These are phyloP conservation scores for Aromia moschata DNA, from an alignment of 2,888 invertebrate genomes.

Conservation along the genomic window DNA sequence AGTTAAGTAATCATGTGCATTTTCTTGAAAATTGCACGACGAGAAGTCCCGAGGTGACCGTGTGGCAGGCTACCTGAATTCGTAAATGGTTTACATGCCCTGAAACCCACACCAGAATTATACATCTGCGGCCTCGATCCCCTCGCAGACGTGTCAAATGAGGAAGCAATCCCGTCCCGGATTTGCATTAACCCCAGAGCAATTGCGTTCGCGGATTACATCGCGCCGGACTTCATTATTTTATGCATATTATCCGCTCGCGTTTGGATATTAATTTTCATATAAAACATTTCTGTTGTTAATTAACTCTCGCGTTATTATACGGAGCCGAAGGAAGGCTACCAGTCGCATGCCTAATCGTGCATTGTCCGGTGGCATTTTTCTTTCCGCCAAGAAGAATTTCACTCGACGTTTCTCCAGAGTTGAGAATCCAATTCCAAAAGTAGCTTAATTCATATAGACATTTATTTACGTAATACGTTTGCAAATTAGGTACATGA, in stretches of 20 bases:
- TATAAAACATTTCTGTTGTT: constrained; percentile 27
- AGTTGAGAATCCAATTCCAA: no score
- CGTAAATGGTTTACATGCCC: constrained; percentile 45
- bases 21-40: constrained; percentile 50
- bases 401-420: no score
- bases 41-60: constrained; percentile 47
- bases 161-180: constrained; percentile 47
- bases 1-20: constrained; percentile 55
- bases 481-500: no score
- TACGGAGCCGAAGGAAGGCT: background rate
- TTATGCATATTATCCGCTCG: constrained; percentile 47
- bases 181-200: constrained; percentile 47
- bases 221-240: constrained; percentile 46
- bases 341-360: no score
- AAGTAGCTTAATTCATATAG: no score
- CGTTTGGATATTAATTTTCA: constrained; percentile 30
- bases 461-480: no score
- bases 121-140: constrained; percentile 38
- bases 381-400: no score
- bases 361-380: no score
- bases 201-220: constrained; percentile 41
- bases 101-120: constrained; percentile 42
- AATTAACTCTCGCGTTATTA: constrained; percentile 13
- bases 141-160: constrained; percentile 48
- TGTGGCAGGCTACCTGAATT: constrained; percentile 53